Conservation (phyloP, 1,140 invertebrate genomes). For the Eubasilissa regina region DNA sequence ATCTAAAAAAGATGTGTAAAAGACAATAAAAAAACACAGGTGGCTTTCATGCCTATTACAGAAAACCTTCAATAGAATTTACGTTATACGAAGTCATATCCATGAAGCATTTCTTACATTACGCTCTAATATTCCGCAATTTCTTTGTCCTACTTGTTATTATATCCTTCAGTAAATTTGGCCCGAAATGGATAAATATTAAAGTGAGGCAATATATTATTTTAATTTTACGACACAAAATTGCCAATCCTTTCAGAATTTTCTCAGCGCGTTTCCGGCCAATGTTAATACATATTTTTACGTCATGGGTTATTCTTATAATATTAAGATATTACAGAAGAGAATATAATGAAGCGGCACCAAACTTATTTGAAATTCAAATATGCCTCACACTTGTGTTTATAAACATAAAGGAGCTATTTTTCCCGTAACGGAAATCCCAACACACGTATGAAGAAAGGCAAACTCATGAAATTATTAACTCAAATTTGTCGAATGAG, state of each 20-base stretch:
- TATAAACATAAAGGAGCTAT: slow-evolving; percentile 36
- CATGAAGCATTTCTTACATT: slow-evolving; percentile 18
- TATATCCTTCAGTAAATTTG: slow-evolving; percentile 35
- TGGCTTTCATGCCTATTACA: slow-evolving; percentile 35
- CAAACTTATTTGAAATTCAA: slow-evolving; percentile 42
- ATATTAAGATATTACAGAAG: slow-evolving; percentile 21
- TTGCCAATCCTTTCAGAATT: slow-evolving; percentile 33
- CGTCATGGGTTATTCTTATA: slow-evolving; percentile 5
- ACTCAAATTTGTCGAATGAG: too few species aligned
- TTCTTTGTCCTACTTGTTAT: not conserved
- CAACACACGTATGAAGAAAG: not conserved
- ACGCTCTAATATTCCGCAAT: not conserved
- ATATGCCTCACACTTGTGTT: slow-evolving; percentile 35
- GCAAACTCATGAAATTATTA: too few species aligned
- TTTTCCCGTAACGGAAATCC: slow-evolving; percentile 32
- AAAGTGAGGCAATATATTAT: slow-evolving; percentile 18
- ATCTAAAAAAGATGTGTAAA: slow-evolving; percentile 34
- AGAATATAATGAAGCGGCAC: slow-evolving; percentile 16
- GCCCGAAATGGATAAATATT: slow-evolving; percentile 30
- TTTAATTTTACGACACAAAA: slow-evolving; percentile 32
- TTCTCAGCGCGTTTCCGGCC: slow-evolving; percentile 4
- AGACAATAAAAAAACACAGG: slow-evolving; percentile 44
- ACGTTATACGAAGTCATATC: slow-evolving; percentile 29
- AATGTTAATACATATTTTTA: slow-evolving; percentile 36
- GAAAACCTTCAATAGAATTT: slow-evolving; percentile 28